Conservation (phyloP, 1,140 invertebrate species). For the Proales similis region DNA sequence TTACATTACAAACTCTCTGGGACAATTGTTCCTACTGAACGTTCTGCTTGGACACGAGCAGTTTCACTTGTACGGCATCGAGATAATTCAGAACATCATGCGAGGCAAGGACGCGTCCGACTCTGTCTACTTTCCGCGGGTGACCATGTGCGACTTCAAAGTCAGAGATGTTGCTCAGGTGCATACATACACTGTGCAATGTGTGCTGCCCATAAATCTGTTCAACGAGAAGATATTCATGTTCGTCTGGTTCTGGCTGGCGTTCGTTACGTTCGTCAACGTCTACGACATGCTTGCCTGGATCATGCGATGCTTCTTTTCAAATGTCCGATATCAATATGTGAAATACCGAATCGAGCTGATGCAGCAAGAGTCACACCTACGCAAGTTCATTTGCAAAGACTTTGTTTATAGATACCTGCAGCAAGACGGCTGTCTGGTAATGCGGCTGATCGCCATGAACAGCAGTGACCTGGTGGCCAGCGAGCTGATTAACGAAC, state of each 20-base stretch:
- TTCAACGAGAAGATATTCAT: conserved; percentile 51
- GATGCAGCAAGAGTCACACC: conserved; percentile 35
- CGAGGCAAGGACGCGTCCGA: conserved; percentile 41
- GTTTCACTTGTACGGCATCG: conserved; percentile 38
- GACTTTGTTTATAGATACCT: conserved; percentile 56
- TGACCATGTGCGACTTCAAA: conserved; percentile 48
- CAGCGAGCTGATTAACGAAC: conserved; percentile 54
- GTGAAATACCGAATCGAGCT: conserved; percentile 36
- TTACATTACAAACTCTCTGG: conserved; percentile 49
- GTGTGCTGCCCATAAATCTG: conserved; percentile 42
- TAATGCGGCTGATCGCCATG: conserved; percentile 55
- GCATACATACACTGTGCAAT: conserved; percentile 34
- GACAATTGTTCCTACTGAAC: conserved; percentile 51
- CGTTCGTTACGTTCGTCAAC: conserved; percentile 42
- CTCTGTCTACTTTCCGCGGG: conserved; percentile 45
- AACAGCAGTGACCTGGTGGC: conserved; percentile 57
- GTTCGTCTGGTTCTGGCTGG: conserved; percentile 48
- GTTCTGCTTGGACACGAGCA: conserved; percentile 43
- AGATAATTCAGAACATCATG: conserved; percentile 38
- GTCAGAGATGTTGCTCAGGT: conserved; percentile 40
- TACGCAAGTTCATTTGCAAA: conserved; percentile 42
- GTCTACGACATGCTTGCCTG: conserved; percentile 45
- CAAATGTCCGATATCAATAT: conserved; percentile 36
- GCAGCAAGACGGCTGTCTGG: conserved; percentile 56
- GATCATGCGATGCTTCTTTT: conserved; percentile 40